A percentile compares a stretch with the other conserved stretches of the same genome.
Evolutionary conservation across 1,140 invertebrate genomes (phyloP).

Genomic region (Aphelinus certus): DNA sequence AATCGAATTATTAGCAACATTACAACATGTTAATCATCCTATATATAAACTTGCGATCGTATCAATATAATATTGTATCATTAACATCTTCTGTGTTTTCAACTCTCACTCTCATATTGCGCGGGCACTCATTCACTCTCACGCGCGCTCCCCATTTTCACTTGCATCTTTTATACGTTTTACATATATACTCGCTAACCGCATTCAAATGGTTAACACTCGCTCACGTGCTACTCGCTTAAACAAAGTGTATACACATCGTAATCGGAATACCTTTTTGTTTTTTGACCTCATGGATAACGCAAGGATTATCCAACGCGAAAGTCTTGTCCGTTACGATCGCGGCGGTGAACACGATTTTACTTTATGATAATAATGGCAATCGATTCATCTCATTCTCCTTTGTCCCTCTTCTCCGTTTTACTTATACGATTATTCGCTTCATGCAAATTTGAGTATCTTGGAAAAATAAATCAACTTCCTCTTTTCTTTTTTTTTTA

Average conservation of each 20-base stretch:
- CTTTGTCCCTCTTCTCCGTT: conserved; percentile 21
- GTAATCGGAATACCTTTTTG: conserved; percentile 36
- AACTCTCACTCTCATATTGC: conserved; percentile 38
- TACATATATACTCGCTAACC: neutral
- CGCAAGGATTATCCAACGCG: conserved; percentile 42
- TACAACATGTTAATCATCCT: conserved; percentile 54
- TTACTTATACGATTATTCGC: neutral
- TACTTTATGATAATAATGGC: conserved; percentile 18
- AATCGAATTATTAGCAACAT: conserved; percentile 54
- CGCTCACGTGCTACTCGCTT: conserved; percentile 23
- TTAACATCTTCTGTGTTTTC: conserved; percentile 41
- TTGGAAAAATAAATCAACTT: no score
- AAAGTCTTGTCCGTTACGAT: conserved; percentile 41
- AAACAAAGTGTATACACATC: conserved; percentile 26
- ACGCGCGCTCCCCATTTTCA: conserved; percentile 20
- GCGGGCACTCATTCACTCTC: conserved; percentile 27
- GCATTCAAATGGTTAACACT: conserved; percentile 12
- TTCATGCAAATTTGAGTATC: neutral
- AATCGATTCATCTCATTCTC: conserved; percentile 11
- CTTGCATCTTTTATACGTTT: neutral
- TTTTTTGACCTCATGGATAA: conserved; percentile 21
- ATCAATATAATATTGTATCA: conserved; percentile 54
- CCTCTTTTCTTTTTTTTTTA: no score
- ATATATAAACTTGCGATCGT: conserved; percentile 55
- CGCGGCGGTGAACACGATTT: conserved; percentile 25